Evolutionary conservation across 30 jellyfish, hydroid and myxozoan species (phyloP).

Genomic region (Aurelia coerulea): DNA sequence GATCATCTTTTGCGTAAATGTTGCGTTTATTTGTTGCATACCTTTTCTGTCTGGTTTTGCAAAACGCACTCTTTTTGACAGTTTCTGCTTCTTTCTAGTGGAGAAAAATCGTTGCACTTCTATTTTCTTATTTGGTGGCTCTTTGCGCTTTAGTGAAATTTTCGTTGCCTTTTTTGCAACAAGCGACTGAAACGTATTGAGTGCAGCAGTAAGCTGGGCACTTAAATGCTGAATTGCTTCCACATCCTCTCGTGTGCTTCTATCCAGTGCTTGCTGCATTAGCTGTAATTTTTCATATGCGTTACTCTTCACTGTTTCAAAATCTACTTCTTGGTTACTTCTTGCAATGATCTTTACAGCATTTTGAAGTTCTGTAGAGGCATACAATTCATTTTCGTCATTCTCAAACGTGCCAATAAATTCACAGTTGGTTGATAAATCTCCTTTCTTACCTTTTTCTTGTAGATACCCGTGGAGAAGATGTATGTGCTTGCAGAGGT

Average conservation of each 20-base stretch:
- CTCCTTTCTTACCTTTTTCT: not conserved
- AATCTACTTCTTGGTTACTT: conserved; percentile 1
- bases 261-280: conserved; percentile 5
- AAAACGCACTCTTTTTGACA: not conserved
- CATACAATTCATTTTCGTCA: not conserved
- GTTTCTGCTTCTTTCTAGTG: not conserved
- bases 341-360: conserved; percentile 3
- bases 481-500: no score
- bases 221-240: not conserved
- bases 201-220: conserved; percentile 2
- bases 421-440: not conserved
- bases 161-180: not conserved
- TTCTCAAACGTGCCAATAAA: no score
- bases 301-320: not conserved
- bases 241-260: conserved; percentile 7
- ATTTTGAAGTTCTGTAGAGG: conserved; percentile 5
- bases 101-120: not conserved
- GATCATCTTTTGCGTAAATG: not conserved
- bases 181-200: not conserved
- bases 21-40: not conserved
- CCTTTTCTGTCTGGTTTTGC: not conserved
- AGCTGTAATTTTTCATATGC: not conserved
- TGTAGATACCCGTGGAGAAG: no score
- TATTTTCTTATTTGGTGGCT: not conserved
- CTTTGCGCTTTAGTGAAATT: conserved; percentile 2